Evolutionary conservation across 2,888 invertebrate species (phyloP), one percentile per base, ranked within the genome.

Genomic region (Empis livida): DNA sequence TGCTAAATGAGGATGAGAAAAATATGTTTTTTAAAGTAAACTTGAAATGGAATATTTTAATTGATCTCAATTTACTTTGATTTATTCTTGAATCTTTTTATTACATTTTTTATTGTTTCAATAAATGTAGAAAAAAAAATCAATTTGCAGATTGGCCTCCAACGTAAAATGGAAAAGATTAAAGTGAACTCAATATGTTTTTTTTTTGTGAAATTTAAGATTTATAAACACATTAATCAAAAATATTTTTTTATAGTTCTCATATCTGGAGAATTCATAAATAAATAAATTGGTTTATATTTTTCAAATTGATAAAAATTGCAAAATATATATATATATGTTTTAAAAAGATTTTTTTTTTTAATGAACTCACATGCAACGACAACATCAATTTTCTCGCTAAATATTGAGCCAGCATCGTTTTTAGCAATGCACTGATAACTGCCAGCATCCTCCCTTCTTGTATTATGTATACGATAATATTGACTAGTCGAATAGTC

Each of bases 361-460:
- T 47, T 8, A 45, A 42, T 59, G 6, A 32, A 84, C 91, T 84
- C 78, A 94, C 94, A 93, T 51, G 94, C 93, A 57, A 95, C 91
- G 54, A 84, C 78, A 56, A 95, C 83, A 62, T 84, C 80, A 64
- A 87, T 87, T 70, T 87, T 87, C 68, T 91, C 87, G 68, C 93
- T 93, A 69, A 91, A 82, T 67, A 94, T 86, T 53, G 93, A 86
- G 48, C 95, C 95, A 47, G 88, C 88, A 57, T 84, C 83, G 70
- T 95, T 95, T 61, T 82, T 80, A 20, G 93, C 94, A 55, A 92
- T 82, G 72, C 94, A 94, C 67, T 91, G 84, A 73, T 95, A 95
- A 51, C 83, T 80, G 44, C 95, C 95, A 47, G 87, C 87, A 71
- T 94, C 90, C 59, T 82, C 79, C 51, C 83, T 76, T 57, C 79